Percentiles rank a stretch among this genome's conserved stretches.
These are phyloP conservation scores for Catocala fraxini DNA, from an alignment of 2,888 invertebrate species.

Conservation along the genomic window DNA sequence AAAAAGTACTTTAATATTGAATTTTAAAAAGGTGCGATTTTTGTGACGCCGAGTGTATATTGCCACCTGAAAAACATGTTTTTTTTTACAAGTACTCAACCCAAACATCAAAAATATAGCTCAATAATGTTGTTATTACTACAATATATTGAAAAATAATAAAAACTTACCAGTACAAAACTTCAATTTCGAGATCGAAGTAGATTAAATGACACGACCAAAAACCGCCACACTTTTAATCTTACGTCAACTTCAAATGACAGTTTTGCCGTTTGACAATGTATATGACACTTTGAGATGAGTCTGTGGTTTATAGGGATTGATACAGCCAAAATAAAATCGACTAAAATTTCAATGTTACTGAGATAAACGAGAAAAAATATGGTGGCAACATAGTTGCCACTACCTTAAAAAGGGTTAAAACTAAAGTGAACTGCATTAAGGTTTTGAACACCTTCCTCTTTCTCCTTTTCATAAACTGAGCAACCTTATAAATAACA, in stretches of 20 bases:
- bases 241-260: conserved; percentile 12
- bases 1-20: too few species aligned
- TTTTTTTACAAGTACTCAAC: conserved; percentile 6
- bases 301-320: conserved; percentile 10
- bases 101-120: conserved; percentile 12
- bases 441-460: too few species aligned
- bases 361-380: conserved; percentile 2
- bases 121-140: conserved; percentile 3
- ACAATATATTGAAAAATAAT: conserved; percentile 9
- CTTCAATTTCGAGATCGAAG: conserved; percentile 6
- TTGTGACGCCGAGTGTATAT: too few species aligned
- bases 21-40: too few species aligned
- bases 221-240: conserved; percentile 6
- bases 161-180: conserved; percentile 16
- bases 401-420: conserved; percentile 25
- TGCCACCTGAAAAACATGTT: conserved; percentile 16
- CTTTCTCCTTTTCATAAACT: too few species aligned
- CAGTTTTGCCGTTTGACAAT: conserved; percentile 18
- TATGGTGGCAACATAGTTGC: conserved; percentile 17
- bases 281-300: conserved; percentile 6
- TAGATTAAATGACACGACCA: conserved; percentile 2
- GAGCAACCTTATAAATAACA: too few species aligned
- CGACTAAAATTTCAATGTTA: neutral
- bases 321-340: conserved; percentile 5
- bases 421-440: too few species aligned